Evolutionary conservation across 2,888 invertebrate species (phyloP).

Genomic region (Parascotia fuliginaria): DNA sequence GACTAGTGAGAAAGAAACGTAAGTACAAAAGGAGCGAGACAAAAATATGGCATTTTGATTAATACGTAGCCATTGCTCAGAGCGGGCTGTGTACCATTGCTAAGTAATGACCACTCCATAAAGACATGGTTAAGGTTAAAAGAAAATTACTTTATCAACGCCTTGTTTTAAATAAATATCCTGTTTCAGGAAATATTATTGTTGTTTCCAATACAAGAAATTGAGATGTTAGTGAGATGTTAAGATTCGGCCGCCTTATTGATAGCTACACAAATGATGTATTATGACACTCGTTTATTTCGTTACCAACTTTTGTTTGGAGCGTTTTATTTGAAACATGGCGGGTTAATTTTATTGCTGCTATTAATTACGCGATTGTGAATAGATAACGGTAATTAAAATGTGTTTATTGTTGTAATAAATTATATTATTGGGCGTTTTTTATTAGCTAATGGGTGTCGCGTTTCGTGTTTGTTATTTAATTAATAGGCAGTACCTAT

Average conservation of each 20-base stretch:
- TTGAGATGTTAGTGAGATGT: constrained; percentile 82
- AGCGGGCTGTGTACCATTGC: constrained; percentile 85
- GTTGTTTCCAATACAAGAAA: constrained; percentile 84
- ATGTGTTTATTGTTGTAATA: constrained; percentile 49
- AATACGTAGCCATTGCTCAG: constrained; percentile 85
- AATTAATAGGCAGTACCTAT: constrained; percentile 27
- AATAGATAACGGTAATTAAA: constrained; percentile 58
- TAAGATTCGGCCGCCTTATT: constrained; percentile 81
- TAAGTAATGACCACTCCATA: constrained; percentile 86
- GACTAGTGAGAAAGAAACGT: constrained; percentile 74
- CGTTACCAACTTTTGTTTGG: constrained; percentile 55
- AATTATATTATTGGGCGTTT: constrained; percentile 40
- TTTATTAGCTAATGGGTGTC: constrained; percentile 39
- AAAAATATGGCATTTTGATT: constrained; percentile 85
- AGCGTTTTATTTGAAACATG: constrained; percentile 55
- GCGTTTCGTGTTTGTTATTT: constrained; percentile 34
- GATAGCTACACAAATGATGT: constrained; percentile 81
- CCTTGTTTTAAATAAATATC: constrained; percentile 86
- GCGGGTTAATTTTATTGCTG: constrained; percentile 59
- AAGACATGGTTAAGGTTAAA: constrained; percentile 86
- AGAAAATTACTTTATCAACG: constrained; percentile 87
- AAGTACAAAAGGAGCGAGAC: constrained; percentile 71
- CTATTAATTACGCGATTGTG: constrained; percentile 58
- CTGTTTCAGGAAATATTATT: constrained; percentile 86
- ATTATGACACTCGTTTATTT: constrained; percentile 76